A percentile compares a stretch with the other conserved stretches of the same genome.
Conservation (phyloP, 2,113 vertebrate genomes). For the Climacteris rufus region DNA sequence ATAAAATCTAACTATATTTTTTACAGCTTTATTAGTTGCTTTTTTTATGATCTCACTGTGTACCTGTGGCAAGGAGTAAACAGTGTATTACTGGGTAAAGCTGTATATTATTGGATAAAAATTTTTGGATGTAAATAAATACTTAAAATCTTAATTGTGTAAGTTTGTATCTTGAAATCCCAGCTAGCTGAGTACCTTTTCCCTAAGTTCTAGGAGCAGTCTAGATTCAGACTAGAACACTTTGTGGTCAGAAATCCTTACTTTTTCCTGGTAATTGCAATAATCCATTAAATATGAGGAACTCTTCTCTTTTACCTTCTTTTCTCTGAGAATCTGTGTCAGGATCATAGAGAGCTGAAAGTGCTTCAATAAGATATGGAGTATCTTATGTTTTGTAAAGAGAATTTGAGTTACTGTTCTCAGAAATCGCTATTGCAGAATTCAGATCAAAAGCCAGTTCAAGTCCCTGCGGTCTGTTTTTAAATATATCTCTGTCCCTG, state of each 20-base stretch:
- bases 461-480: background rate
- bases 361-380: background rate
- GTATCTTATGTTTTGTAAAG: background rate
- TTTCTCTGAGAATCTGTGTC: background rate
- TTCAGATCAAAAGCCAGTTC: background rate
- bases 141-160: background rate
- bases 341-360: background rate
- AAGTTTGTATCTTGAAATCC: background rate
- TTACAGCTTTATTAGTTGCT: background rate
- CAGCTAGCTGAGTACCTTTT: background rate
- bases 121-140: background rate
- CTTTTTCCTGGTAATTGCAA: background rate
- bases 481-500: background rate
- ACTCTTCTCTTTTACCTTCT: background rate
- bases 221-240: background rate
- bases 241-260: background rate
- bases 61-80: background rate
- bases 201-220: background rate
- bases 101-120: background rate
- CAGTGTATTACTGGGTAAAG: background rate
- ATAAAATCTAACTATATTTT: slow-evolving; percentile 18
- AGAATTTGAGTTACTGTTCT: background rate
- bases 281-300: background rate
- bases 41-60: background rate
- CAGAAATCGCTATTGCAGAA: background rate